Evolutionary conservation across 1,140 invertebrate genomes (phyloP).

Genomic region (Rhagoletis zephyria): DNA sequence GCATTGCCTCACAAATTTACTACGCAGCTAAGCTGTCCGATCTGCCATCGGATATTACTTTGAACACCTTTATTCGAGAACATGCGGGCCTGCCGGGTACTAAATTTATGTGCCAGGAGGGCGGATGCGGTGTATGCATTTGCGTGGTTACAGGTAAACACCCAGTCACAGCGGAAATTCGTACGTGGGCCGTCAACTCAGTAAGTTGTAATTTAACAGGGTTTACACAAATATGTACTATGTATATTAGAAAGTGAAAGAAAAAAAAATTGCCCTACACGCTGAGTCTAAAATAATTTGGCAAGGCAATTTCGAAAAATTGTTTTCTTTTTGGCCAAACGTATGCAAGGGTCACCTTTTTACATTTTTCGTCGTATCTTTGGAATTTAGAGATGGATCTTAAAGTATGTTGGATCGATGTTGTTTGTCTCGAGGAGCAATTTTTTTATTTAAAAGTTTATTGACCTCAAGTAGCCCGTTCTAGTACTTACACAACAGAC

Average conservation of each 20-base stretch:
- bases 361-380: too few species aligned
- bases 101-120: slow-evolving; percentile 85
- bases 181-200: slow-evolving; percentile 81
- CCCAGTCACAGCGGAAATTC: slow-evolving; percentile 74
- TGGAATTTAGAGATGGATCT: too few species aligned
- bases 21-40: slow-evolving; percentile 30
- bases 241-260: too few species aligned
- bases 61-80: slow-evolving; percentile 80
- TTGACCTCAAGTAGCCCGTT: background rate
- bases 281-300: too few species aligned
- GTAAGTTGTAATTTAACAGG: slow-evolving; percentile 39
- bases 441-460: background rate
- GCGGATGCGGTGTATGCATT: slow-evolving; percentile 85
- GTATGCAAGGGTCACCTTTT: too few species aligned
- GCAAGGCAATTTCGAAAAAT: too few species aligned
- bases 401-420: too few species aligned
- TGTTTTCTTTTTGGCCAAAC: too few species aligned
- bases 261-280: too few species aligned
- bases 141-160: slow-evolving; percentile 77
- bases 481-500: too few species aligned
- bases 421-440: too few species aligned
- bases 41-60: slow-evolving; percentile 73
- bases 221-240: background rate
- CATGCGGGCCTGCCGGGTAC: slow-evolving; percentile 80
- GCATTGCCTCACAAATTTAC: background rate